These are phyloP conservation scores for Cryptocephalus moraei DNA, from an alignment of 2,888 invertebrate genomes.

Conservation along the genomic window DNA sequence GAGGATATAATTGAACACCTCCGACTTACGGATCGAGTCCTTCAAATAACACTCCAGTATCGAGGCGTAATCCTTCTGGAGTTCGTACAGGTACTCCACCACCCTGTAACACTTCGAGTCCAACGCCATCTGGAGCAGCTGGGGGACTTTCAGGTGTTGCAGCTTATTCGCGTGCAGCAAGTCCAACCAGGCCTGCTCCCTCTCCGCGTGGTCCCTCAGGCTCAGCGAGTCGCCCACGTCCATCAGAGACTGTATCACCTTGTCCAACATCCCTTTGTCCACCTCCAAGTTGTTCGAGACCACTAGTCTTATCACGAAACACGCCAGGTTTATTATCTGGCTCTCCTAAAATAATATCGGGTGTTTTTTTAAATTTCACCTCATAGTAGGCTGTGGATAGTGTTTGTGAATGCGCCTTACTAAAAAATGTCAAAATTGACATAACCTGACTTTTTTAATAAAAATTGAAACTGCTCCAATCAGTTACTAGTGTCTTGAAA, in stretches of 20 bases:
- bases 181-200: constrained; percentile 65
- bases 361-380: too few relatives aligned
- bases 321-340: constrained; percentile 38
- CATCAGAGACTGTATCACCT: constrained; percentile 43
- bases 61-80: constrained; percentile 45
- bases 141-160: constrained; percentile 45
- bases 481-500: too few relatives aligned
- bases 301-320: constrained; percentile 33
- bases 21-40: constrained; percentile 50
- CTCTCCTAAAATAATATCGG: constrained; percentile 36
- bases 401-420: too few relatives aligned
- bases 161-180: constrained; percentile 53
- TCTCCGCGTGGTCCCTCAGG: constrained; percentile 49
- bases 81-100: constrained; percentile 59
- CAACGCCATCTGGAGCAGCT: constrained; percentile 51
- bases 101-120: constrained; percentile 60
- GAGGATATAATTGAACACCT: constrained; percentile 49
- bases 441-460: too few relatives aligned
- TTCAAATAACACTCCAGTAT: constrained; percentile 59
- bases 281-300: constrained; percentile 31
- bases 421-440: too few relatives aligned
- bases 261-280: constrained; percentile 43
- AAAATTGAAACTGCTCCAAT: too few relatives aligned
- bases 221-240: constrained; percentile 24
- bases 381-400: too few relatives aligned